These are phyloP conservation scores for Lipophrys pholis DNA, from an alignment of 2,113 vertebrate species.

Conservation along the genomic window DNA sequence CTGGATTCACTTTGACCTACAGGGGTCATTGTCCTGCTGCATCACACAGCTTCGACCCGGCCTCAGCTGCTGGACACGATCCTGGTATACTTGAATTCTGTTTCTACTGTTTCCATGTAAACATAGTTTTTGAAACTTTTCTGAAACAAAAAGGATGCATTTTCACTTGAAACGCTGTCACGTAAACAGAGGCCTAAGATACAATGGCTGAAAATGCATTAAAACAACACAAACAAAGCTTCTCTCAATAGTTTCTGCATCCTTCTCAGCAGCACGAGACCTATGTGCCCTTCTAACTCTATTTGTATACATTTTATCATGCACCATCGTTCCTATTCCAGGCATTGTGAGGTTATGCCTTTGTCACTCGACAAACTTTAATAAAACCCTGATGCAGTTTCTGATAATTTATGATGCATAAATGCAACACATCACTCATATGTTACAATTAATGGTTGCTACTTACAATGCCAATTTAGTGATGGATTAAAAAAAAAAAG, in stretches of 20 bases:
- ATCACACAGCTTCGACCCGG: neutral
- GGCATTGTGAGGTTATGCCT: neutral
- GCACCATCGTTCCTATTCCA: neutral
- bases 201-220: neutral
- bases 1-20: neutral
- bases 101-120: neutral
- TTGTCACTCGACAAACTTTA: slow-evolving; percentile 22
- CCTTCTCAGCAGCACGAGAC: too few species aligned
- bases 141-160: too few species aligned
- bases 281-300: too few species aligned
- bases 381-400: slow-evolving; percentile 24
- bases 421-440: slow-evolving; percentile 50
- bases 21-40: slow-evolving; percentile 1
- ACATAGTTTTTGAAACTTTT: too few species aligned
- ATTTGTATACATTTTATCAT: slow-evolving; percentile 14
- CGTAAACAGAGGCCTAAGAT: too few species aligned
- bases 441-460: slow-evolving; percentile 37
- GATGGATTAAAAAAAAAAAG: slow-evolving; percentile 45
- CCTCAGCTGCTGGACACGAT: neutral
- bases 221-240: neutral
- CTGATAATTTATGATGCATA: slow-evolving; percentile 37
- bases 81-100: neutral
- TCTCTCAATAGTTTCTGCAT: neutral
- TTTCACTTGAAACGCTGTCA: too few species aligned
- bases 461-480: slow-evolving; percentile 37